Evolutionary conservation across 2,888 invertebrate species (phyloP), one percentile per base, ranked within the genome.

Genomic region (Zygaena filipendulae): DNA sequence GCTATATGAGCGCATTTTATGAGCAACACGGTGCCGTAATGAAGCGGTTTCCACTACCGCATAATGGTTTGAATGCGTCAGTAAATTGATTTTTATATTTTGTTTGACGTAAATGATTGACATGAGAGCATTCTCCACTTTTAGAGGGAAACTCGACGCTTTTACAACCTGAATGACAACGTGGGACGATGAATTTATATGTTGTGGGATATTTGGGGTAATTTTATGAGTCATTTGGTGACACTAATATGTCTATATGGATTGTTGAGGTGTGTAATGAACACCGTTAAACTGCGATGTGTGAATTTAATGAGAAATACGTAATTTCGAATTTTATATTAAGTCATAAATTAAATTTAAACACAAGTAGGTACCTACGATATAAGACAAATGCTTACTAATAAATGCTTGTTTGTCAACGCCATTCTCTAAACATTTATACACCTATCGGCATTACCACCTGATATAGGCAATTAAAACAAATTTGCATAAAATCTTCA

Each of bases 101-200:
- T 79, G 80, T 80, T 80, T 80, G 79, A 80, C 80, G 47, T 59
- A 57, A 64, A 63, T 75, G 75, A 80, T 79, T 77, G 79, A 80
- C 75, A 66, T 66, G 68, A 59, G 62, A 52, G 43, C 43, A n/a
- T n/a, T 49, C 40, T 44, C 45, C 43, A 47, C 37, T 41, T 38
- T 28, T 38, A 33, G 31, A 38, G 45, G 45, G 47, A 47, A 54
- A 45, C 45, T 36, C 47, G 64, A 66, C 51, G 58, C 49, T 52
- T 74, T 75, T 74, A 79, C 56, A 59, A 61, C 33, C 58, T 70
- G 40, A 54, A 55, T 57, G 72, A 75, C 62, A 59, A 53, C 59
- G 51, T 46, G n/a, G 52, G 45, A 36, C 54, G 59, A 66, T 69
- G 66, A 67, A 72, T 72, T 69, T 66, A 62, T 64, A 55, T 71